Evolutionary conservation across 1,140 invertebrate species (phyloP).

Genomic region (Frieseomelitta varia): DNA sequence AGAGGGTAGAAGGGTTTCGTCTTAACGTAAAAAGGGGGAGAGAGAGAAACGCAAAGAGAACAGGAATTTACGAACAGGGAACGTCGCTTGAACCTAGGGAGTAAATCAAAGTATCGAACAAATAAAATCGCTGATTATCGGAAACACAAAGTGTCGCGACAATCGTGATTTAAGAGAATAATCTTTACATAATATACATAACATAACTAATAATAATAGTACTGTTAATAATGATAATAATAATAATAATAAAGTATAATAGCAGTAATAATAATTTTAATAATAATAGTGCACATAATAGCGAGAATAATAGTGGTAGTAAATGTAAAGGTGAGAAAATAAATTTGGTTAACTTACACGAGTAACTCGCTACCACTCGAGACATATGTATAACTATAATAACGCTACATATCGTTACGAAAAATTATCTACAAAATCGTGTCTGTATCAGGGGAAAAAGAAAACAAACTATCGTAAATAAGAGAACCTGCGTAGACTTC

Average conservation of each 20-base stretch:
- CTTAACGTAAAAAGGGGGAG: not conserved
- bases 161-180: constrained; percentile 8
- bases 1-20: not conserved
- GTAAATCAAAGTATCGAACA: not conserved
- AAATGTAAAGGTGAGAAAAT: constrained; percentile 41
- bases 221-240: constrained; percentile 40
- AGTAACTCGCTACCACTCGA: constrained; percentile 56
- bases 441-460: constrained; percentile 30
- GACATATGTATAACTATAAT: constrained; percentile 46
- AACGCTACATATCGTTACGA: constrained; percentile 19
- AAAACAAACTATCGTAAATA: constrained; percentile 27
- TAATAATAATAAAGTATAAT: constrained; percentile 48
- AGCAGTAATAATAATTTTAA: constrained; percentile 54
- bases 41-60: not conserved
- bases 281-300: constrained; percentile 66
- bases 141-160: not conserved
- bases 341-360: constrained; percentile 58
- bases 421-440: constrained; percentile 62
- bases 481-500: constrained; percentile 30
- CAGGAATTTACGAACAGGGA: not conserved
- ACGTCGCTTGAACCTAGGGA: not conserved
- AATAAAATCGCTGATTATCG: not conserved
- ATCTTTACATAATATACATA: constrained; percentile 48
- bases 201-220: constrained; percentile 56
- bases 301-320: constrained; percentile 60